A percentile compares a stretch with the other conserved stretches of the same genome.
Evolutionary conservation across 2,888 invertebrate genomes (phyloP).

Genomic region (Chymomyza caudatula): DNA sequence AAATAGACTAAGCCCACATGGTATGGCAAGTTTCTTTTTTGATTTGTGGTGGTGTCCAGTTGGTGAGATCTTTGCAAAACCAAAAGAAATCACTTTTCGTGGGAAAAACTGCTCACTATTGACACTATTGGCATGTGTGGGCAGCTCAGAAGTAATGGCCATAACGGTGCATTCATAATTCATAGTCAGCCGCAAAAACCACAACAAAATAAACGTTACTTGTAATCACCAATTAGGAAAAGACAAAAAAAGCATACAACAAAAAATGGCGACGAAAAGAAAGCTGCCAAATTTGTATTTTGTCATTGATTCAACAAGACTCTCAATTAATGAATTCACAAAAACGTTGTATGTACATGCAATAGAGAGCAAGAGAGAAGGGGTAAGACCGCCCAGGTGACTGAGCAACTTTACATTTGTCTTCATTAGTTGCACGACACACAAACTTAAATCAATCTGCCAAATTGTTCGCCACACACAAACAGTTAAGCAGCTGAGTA

Average conservation of each 20-base stretch:
- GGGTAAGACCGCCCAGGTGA: conserved; percentile 42
- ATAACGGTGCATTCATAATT: neutral
- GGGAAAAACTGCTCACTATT: conserved; percentile 21
- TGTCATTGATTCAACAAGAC: neutral
- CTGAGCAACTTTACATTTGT: conserved; percentile 47
- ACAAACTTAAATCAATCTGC: conserved; percentile 68
- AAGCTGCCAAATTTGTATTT: conserved; percentile 11
- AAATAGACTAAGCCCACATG: conserved; percentile 22
- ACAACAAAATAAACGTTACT: neutral
- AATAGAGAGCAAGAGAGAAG: neutral
- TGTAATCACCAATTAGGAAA: neutral
- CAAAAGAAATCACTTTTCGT: conserved; percentile 39
- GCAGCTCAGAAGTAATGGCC: conserved; percentile 26
- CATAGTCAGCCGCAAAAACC: neutral
- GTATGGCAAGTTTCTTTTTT: conserved; percentile 11
- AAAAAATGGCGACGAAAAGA: conserved; percentile 16
- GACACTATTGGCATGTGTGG: conserved; percentile 3
- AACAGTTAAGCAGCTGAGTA: no score
- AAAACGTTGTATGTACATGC: neutral
- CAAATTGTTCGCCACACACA: conserved; percentile 13
- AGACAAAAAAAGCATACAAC: neutral
- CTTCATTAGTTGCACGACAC: conserved; percentile 54
- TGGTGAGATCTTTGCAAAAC: neutral
- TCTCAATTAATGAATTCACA: conserved; percentile 34
- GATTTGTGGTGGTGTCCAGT: conserved; percentile 32